phyloP scores from a whole-genome alignment of 1,140 invertebrate genomes.

The Scaptodrosophila lebanonensis region DNA sequence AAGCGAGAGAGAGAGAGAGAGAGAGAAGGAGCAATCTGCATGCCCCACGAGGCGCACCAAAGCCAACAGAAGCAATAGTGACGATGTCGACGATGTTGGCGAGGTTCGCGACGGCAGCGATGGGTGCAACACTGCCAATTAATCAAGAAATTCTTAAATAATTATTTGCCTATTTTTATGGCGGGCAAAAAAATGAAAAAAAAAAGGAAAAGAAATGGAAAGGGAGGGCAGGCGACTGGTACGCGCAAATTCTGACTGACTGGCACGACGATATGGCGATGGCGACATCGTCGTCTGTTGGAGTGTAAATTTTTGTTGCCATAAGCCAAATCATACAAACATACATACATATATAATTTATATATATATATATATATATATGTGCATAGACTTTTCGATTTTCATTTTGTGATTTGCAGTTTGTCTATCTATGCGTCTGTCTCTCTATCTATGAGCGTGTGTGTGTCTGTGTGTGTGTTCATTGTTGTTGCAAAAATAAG shows the following conservation, averaged over 20 bases:
- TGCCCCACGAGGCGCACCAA: conserved; percentile 34
- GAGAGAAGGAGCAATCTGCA: conserved; percentile 49
- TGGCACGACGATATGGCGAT: conserved; percentile 50
- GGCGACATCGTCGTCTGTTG: conserved; percentile 57
- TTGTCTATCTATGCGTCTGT: no score
- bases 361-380: conserved; percentile 8
- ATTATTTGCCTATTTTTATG: conserved; percentile 76
- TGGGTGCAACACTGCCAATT: conserved; percentile 61
- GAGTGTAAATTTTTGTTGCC: conserved; percentile 67
- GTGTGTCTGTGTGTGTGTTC: conserved; percentile 30
- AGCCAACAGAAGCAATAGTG: conserved; percentile 8
- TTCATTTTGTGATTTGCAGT: conserved; percentile 62
- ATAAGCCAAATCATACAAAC: conserved; percentile 23
- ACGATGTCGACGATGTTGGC: no score
- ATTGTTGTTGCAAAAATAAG: conserved; percentile 72
- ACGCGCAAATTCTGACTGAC: conserved; percentile 44
- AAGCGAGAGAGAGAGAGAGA: no score
- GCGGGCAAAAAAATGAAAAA: conserved; percentile 20
- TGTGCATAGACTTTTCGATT: conserved; percentile 64
- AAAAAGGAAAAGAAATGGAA: not conserved
- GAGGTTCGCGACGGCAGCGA: conserved; percentile 18
- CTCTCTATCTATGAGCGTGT: no score
- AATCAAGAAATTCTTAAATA: conserved; percentile 76
- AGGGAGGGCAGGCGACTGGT: not conserved
- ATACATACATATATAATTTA: conserved; percentile 5